phyloP scores from a whole-genome alignment of 2,888 invertebrate species.

The Crioceris asparagi region DNA sequence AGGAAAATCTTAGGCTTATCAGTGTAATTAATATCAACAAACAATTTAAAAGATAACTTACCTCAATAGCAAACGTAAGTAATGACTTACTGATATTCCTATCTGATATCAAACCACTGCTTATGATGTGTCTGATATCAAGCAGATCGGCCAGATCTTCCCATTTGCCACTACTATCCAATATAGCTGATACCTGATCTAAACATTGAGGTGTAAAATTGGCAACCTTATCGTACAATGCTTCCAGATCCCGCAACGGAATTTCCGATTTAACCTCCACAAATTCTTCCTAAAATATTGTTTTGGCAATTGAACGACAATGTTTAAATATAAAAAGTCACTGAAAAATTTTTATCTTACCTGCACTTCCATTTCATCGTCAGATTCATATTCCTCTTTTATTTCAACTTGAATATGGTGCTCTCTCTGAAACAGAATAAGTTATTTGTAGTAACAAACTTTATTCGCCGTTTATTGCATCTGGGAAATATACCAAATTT shows the following conservation, averaged over 20 bases:
- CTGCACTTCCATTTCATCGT: too few relatives aligned
- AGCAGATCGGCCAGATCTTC: constrained; percentile 45
- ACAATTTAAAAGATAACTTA: constrained; percentile 12
- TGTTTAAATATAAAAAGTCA: too few relatives aligned
- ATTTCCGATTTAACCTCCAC: constrained; percentile 24
- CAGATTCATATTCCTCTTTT: too few relatives aligned
- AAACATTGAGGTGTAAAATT: constrained; percentile 32
- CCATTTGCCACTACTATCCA: constrained; percentile 52
- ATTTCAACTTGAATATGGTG: too few relatives aligned
- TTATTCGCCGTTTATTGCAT: too few relatives aligned
- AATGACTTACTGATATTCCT: constrained; percentile 45
- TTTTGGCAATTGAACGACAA: too few relatives aligned
- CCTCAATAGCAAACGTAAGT: constrained; percentile 45
- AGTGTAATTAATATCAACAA: not conserved
- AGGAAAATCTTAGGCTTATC: too few relatives aligned
- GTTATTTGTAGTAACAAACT: too few relatives aligned
- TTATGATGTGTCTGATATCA: constrained; percentile 38
- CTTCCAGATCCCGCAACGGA: constrained; percentile 27
- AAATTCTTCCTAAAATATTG: constrained; percentile 19
- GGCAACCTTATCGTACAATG: constrained; percentile 22
- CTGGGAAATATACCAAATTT: too few relatives aligned
- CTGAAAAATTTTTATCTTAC: too few relatives aligned
- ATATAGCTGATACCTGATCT: constrained; percentile 39
- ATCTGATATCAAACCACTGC: constrained; percentile 38
- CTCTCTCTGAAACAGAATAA: too few relatives aligned